A percentile compares a stretch with the other conserved stretches of the same genome.
phyloP scores from a whole-genome alignment of 2,888 invertebrate species.

The Microctonus aethiopoides region DNA sequence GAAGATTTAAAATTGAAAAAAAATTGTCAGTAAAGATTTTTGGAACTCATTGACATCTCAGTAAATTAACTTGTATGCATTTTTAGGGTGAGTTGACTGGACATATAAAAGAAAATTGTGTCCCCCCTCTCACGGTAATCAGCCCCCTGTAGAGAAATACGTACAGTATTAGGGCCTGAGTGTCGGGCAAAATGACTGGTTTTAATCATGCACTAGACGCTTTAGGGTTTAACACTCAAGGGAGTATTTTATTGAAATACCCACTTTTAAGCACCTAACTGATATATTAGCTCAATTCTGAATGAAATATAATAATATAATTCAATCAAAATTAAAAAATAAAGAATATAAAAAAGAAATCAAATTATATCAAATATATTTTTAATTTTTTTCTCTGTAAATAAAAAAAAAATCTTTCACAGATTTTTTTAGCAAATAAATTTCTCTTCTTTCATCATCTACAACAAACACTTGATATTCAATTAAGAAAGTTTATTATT shows the following conservation, averaged over 20 bases:
- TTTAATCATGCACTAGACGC: slow-evolving; percentile 61
- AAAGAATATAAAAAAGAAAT: too few species aligned
- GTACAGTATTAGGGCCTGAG: slow-evolving; percentile 49
- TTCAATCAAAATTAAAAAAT: background rate
- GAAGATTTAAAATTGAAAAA: slow-evolving; percentile 34
- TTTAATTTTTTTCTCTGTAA: too few species aligned
- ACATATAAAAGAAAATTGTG: background rate
- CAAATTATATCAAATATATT: too few species aligned
- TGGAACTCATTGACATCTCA: slow-evolving; percentile 53
- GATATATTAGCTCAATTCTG: slow-evolving; percentile 52
- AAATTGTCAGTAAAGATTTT: slow-evolving; percentile 13
- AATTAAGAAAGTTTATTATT: background rate
- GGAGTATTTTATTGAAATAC: slow-evolving; percentile 55
- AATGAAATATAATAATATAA: background rate
- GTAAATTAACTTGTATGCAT: slow-evolving; percentile 60
- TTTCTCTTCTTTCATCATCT: too few species aligned
- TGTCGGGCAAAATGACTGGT: slow-evolving; percentile 50
- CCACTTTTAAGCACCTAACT: slow-evolving; percentile 52
- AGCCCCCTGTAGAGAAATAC: slow-evolving; percentile 63
- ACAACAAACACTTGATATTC: background rate
- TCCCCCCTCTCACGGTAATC: slow-evolving; percentile 60
- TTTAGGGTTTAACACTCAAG: slow-evolving; percentile 53
- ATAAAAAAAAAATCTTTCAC: too few species aligned
- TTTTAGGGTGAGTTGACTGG: slow-evolving; percentile 15
- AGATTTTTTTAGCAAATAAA: too few species aligned